Evolutionary conservation across 1,140 invertebrate species (phyloP).

Genomic region (Bursaphelenchus mucronatus): DNA sequence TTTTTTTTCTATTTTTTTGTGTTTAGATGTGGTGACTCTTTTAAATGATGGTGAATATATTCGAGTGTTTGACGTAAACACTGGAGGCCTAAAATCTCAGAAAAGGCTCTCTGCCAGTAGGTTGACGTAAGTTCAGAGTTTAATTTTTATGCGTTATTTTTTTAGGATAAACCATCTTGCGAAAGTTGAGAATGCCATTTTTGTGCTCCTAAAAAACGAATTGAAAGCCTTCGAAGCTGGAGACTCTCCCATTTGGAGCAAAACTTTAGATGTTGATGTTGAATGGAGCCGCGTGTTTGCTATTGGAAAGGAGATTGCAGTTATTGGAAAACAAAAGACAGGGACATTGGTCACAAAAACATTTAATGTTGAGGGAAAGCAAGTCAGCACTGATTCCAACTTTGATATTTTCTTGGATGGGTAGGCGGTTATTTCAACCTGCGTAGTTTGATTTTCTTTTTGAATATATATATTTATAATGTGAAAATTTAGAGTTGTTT

Average conservation of each 20-base stretch:
- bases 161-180: conserved; percentile 1
- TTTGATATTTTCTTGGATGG: too few relatives aligned
- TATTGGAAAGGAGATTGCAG: not conserved
- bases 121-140: not conserved
- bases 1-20: conserved; percentile 9
- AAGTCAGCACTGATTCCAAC: too few relatives aligned
- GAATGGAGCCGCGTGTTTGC: conserved; percentile 11
- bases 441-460: too few relatives aligned
- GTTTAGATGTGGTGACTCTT: conserved; percentile 30
- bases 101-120: not conserved
- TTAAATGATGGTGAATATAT: conserved; percentile 35
- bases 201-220: conserved; percentile 4
- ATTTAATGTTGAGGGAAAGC: too few relatives aligned
- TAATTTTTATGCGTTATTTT: not conserved
- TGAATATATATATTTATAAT: too few relatives aligned
- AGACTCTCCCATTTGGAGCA: conserved; percentile 8
- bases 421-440: too few relatives aligned
- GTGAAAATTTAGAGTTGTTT: too few relatives aligned
- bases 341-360: too few relatives aligned
- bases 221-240: conserved; percentile 4
- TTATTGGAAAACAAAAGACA: not conserved
- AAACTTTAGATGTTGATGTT: not conserved
- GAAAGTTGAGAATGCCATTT: not conserved
- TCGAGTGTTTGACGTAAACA: conserved; percentile 37
- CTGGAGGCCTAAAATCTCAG: conserved; percentile 34